A percentile compares a stretch with the other conserved stretches of the same genome.
Conservation (phyloP, 2,113 vertebrate genomes). For the Tragulus kanchil region DNA sequence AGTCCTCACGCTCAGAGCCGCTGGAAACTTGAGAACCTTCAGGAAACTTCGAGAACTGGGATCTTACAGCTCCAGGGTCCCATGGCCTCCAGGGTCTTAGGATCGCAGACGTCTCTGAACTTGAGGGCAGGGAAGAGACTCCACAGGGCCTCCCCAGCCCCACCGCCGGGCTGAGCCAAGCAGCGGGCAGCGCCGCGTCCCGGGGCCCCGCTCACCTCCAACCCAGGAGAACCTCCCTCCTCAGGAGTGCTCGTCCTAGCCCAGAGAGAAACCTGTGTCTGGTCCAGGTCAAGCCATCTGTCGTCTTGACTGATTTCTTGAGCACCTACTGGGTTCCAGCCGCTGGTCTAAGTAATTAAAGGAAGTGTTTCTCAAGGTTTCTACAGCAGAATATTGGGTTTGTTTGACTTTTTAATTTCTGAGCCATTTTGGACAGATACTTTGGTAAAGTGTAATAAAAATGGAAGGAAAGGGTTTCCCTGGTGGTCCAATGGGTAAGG, state of each 20-base stretch:
- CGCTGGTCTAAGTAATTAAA: neutral
- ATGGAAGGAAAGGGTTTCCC: neutral
- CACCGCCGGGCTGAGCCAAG: neutral
- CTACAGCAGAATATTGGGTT: neutral
- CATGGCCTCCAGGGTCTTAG: neutral
- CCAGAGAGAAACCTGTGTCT: conserved; percentile 24
- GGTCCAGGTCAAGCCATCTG: rapidly evolving
- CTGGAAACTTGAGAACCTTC: neutral
- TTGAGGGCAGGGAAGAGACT: neutral
- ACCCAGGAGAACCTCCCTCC: conserved; percentile 87
- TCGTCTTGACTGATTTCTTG: neutral
- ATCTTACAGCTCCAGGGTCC: neutral
- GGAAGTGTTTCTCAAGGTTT: neutral
- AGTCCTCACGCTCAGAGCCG: neutral
- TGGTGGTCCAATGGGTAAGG: neutral
- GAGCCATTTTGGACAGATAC: rapidly evolving
- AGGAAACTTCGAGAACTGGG: neutral
- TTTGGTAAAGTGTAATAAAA: neutral
- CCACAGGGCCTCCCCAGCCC: rapidly evolving
- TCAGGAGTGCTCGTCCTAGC: conserved; percentile 89
- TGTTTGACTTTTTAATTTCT: neutral
- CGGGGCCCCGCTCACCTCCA: conserved; percentile 72
- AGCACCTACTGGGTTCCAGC: neutral
- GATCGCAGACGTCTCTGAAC: neutral
- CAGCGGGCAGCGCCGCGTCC: rapidly evolving